Base-by-base conservation (phyloP, 1,140 invertebrate genomes). In the Drosophila seguyi region DNA sequence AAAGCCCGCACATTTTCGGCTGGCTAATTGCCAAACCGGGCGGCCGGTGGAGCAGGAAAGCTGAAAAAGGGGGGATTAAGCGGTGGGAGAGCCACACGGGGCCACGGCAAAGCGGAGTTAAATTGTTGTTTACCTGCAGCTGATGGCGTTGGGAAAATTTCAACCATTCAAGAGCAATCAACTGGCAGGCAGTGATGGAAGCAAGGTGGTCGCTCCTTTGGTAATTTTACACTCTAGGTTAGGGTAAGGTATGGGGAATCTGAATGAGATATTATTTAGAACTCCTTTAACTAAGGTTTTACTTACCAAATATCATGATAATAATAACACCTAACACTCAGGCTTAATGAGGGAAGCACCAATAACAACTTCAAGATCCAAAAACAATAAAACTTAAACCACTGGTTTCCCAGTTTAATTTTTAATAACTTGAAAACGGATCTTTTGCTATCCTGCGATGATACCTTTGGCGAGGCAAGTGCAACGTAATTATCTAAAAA, bases 121-220 rank as follows among this genome's bases (percentile, higher is more conserved):
- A 77, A 77, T 77, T 77, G 75, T 68, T 67, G 74, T 77, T 77
- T 77, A 77, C 74, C 74, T 77, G 38, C 74, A 59, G 41, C 62
- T 77, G 74, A 76, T 59, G 55, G 74, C 56, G 62, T 27, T 39
- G 39, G 52, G 20, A 25, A 48, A 58, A 60, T 52, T 66, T 67
- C 56, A 42, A 22, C 62, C 38, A 47, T 66, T 77, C 50, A 52
- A 39, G 53, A 18, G 44, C 66, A 59, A 72, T 72, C 42, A 59
- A 50, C 34, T 41, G 66, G 18, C 5, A 36, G 29, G 13, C 18
- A 41, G 44, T 25, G 41, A 34, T 65, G 34, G 42, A n/a, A 22
- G 8, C 8, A 5, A 25, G 14, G 29, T n/a, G 10, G 20, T 4
- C 0, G 7, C 3, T 8, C 1, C 44, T 3, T 31, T n/a, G 29